Evolutionary conservation across 53 echinoderm and acorn worm genomes (phyloP), one percentile per base, ranked within the genome.

Genomic region (Paracentrotus lividus): DNA sequence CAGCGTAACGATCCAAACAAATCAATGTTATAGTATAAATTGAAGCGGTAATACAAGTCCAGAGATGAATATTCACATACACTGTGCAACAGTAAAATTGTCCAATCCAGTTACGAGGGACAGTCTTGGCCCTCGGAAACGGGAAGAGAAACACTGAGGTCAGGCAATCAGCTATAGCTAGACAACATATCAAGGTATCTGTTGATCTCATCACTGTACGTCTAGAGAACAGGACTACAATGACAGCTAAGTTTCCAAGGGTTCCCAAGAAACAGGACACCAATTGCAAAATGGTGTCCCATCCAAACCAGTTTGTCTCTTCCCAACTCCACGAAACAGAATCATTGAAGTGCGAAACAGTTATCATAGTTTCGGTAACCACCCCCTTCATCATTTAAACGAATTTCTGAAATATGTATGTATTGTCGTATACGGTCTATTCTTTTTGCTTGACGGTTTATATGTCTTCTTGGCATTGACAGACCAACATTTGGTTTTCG

Each of bases 41-140:
- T 1, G 66, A 66, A n/a, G 66, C 66, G 27, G 66, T 66, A 26
- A 66, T 66, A 66, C 66, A 66, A 66, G 24, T 66, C 66, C 66
- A 66, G 8, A 66, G 15, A 26, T 18, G 66, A 21, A 26, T 0
- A 26, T 1, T 66, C 8, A 26, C 8, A 27, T 66, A 66, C 66
- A 66, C 15, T 8, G 2, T 27, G 18, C 23, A 27, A 27, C 66
- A 66, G 66, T 66, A 66, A 26, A 66, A 23, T 27, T 8, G 24
- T 8, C 66, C 66, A 8, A 66, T 7, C 66, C 66, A 66, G 66
- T 23, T 66, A 24, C 8, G 66, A 8, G 66, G 5, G 8, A 66
- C 66, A 8, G 66, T 66, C 8, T 8, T 66, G 24, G 66, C 18
- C 24, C 66, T 23, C 8, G 66, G 66, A 27, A 66, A 66, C 24